Base-by-base conservation (phyloP, 2,113 vertebrate genomes). In the Halcyon malimbica region DNA sequence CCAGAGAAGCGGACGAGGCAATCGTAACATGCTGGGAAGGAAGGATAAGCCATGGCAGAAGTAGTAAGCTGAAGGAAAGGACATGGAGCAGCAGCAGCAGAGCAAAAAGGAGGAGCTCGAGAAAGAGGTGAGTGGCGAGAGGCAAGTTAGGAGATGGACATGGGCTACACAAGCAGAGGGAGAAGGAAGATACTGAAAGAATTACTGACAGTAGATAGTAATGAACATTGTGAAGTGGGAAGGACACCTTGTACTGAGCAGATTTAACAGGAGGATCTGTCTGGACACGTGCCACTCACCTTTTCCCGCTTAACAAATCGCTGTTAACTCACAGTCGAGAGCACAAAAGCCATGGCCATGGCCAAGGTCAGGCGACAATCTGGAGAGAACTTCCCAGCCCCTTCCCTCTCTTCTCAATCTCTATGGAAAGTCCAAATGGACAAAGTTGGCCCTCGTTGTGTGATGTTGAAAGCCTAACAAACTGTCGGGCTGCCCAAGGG, bases 101-200 rank as follows among this genome's bases (percentile, higher is more conserved):
- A 51, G 60, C 35, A 37, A 28, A 29, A 60, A 23, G 39, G 7
- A 50, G 5, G 18, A 33, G 13, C 14, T 63, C 44, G 13, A 78
- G 41, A 44, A 69, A 57, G 46, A 60, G 44, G 33, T 0, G 1
- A 89, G 48, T 1, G 1, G 39, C 1, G 1, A 65, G 50, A 67
- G 8, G 0, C 4, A 29, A 1, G 1, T 26, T 5, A 68, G 17
- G 9, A 57, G 28, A 42, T 0, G 8, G 29, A 73, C 62, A 56
- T 13, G 19, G 54, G 19, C 11, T 65, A 59, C 9, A 14, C 41
- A 16, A 90, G 10, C 44, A 76, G 16, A 0, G 0, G 53, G 16
- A 79, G 14, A 39, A 70, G 26, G 25, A 65, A 83, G 59, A 67
- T 24, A 25, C 0, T 0, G 42, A 50, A 82, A 50, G 51, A 82